Evolutionary conservation across 2,113 vertebrate genomes (phyloP), one percentile per base, ranked within the genome.

Genomic region (Petromus typicus): DNA sequence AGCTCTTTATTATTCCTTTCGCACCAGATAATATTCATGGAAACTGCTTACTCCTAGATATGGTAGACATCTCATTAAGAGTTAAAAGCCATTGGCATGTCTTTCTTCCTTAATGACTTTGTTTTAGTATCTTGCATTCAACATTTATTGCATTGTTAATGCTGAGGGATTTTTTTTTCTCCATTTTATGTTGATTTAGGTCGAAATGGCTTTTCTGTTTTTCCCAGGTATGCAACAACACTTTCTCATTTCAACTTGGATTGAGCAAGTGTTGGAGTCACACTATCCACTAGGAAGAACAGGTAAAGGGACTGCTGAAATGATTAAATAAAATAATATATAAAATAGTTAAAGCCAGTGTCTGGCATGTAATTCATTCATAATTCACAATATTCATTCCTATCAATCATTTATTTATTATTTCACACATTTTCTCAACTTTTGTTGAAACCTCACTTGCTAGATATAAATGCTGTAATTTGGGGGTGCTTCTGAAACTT

Each of bases 1-100:
- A 96, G 95, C 96, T 95, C 93, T 94, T 98, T 97, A 93, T 89
- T 81, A 98, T 98, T 98, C 98, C 93, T 95, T 98, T 95, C 96
- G 97, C 97, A 96, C 96, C 88, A 78, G 94, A 69, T 88, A 94
- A 56, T 92, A 97, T 97, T 95, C 90, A 94, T 98, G 97, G 97
- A 98, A 97, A 98, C 73, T 80, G 96, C 97, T 97, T 96, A 91
- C 84, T 96, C 86, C 69, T 90, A 97, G 94, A 89, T 96, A 96
- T 5, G 18, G 43, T 0, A 94, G 97, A 92, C 88, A 95, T 97
- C 90, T 96, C 96, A 98, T 98, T 97, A 98, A 98, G 79, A 85
- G 69, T 93, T 97, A 89, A 1, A 73, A 16, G 71, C 95, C 96
- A 91, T 89, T 95, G 96, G 69, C 82, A 73, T 95, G 73, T 96